Evolutionary conservation across 1,140 invertebrate genomes (phyloP), one percentile per base, ranked within the genome.

Genomic region (Drosophila repleta): DNA sequence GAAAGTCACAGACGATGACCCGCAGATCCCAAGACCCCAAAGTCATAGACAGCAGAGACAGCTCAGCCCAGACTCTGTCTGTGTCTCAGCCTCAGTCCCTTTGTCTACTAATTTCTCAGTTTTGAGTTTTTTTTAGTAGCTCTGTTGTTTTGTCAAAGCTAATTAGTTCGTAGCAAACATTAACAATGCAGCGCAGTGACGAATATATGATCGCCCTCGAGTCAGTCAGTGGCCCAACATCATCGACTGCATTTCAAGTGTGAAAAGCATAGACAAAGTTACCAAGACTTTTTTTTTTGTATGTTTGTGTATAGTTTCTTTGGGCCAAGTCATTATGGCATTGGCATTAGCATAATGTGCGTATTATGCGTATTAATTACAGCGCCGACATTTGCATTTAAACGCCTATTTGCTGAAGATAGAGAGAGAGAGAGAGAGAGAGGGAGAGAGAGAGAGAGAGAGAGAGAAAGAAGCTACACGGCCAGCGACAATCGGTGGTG

Each of bases 341-440:
- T 74, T 63, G 67, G 62, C 56, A 90, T 90, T 90, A 72, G 81
- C 81, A 90, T 90, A 90, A 90, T 90, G 81, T 70, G 72, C 81
- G 81, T 81, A 85, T 90, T 90, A 90, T 90, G 87, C 81, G 87
- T 90, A 90, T 90, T 90, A 90, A 85, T 90, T 90, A 90, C 70
- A 76, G 69, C 77, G 85, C 72, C 68, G 85, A 90, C 85, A 83
- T 89, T 82, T 90, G 87, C 81, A 90, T 90, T 85, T 90, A 90
- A 85, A 90, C 83, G 83, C 83, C 79, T 87, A 83, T 88, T 87
- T 87, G 79, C 76, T 63, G 48, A 41, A 77, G 79, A n/a, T n/a
- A n/a, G n/a, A n/a, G n/a, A n/a, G n/a, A n/a, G n/a, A n/a, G n/a
- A n/a, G n/a, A 43, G 4, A 29, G 8, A 29, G 29, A 3, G 2